phyloP scores from a whole-genome alignment of 2,113 vertebrate species.

The Oxyruncus cristatus region DNA sequence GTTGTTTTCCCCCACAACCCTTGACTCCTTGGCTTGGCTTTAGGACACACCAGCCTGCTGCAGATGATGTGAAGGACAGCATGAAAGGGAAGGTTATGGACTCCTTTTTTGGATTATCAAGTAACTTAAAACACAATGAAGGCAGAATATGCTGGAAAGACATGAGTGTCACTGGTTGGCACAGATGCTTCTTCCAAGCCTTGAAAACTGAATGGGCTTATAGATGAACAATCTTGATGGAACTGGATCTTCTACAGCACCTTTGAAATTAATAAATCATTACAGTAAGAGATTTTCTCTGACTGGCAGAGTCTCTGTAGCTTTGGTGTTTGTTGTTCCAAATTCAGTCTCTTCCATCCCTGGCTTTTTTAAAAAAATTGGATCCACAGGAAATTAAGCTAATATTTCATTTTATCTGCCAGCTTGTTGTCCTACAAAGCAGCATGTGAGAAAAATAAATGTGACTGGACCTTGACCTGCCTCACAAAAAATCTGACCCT shows the following conservation, averaged over 20 bases:
- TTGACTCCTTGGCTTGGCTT: not conserved
- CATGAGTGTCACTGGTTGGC: not conserved
- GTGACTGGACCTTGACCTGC: not conserved
- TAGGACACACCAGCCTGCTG: not conserved
- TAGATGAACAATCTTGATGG: not conserved
- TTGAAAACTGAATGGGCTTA: not conserved
- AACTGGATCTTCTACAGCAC: not conserved
- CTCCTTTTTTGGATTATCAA: not conserved
- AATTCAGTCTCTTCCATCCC: not conserved
- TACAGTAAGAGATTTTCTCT: not conserved
- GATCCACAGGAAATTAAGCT: not conserved
- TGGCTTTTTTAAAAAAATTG: not conserved
- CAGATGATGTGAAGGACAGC: not conserved
- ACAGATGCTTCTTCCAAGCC: not conserved
- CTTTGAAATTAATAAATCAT: not conserved
- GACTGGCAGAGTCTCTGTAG: not conserved
- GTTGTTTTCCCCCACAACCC: not conserved
- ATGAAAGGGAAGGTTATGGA: not conserved
- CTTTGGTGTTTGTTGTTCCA: not conserved
- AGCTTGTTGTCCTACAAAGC: not conserved
- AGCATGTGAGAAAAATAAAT: not conserved
- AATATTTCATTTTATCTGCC: slow-evolving; percentile 11
- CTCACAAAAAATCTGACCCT: not conserved
- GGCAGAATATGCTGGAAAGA: not conserved
- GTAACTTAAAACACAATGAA: not conserved